Evolutionary conservation across 2,888 invertebrate species (phyloP).

Genomic region (Electrophaes corylata): DNA sequence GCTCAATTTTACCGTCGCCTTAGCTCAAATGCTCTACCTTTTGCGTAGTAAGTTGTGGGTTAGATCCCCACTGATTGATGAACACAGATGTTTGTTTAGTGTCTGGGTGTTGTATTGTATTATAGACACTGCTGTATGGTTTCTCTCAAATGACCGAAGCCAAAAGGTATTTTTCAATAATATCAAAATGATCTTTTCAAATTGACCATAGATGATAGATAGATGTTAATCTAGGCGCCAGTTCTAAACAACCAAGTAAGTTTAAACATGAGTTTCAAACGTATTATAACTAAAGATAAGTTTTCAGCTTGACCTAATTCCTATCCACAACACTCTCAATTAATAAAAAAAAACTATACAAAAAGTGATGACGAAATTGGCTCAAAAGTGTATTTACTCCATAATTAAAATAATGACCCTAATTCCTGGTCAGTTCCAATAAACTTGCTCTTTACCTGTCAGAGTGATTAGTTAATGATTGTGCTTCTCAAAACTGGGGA

Average conservation of each 20-base stretch:
- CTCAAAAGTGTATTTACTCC: constrained; percentile 63
- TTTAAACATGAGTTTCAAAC: too few relatives aligned
- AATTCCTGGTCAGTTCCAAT: constrained; percentile 70
- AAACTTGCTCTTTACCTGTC: constrained; percentile 67
- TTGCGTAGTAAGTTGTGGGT: too few relatives aligned
- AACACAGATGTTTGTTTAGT: too few relatives aligned
- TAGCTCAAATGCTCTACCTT: too few relatives aligned
- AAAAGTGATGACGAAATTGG: constrained; percentile 52
- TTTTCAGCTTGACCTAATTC: constrained; percentile 18
- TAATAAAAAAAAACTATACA: constrained; percentile 24
- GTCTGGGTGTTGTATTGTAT: too few relatives aligned
- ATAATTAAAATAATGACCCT: constrained; percentile 79
- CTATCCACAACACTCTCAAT: constrained; percentile 24
- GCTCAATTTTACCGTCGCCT: too few relatives aligned
- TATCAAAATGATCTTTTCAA: too few relatives aligned
- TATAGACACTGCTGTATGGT: not conserved
- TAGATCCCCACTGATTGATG: too few relatives aligned
- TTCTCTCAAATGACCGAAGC: not conserved
- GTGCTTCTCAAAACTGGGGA: constrained; percentile 42
- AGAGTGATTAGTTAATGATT: constrained; percentile 70
- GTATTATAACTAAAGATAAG: not conserved
- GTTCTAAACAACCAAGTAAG: not conserved
- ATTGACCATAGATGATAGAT: too few relatives aligned
- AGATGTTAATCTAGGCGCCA: too few relatives aligned
- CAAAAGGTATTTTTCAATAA: too few relatives aligned